Base-by-base conservation (phyloP, 2,797 vertebrate species). In the Syngnathus rostellatus region DNA sequence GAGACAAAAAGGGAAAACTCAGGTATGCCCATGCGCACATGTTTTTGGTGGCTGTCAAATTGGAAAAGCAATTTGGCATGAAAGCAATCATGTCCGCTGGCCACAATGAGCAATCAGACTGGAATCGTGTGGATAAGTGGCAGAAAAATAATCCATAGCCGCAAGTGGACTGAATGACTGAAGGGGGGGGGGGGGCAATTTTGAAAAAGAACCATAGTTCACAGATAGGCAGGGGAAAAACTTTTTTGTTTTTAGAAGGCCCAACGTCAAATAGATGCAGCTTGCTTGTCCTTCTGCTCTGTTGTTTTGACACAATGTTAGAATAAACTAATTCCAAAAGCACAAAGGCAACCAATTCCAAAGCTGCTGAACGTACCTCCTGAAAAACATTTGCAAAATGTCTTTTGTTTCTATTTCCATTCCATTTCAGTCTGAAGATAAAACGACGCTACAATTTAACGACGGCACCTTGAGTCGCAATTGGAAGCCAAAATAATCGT, bases 401-500 rank as follows among this genome's bases (percentile, higher is more conserved):
- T 43, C 8, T 9, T 43, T 43, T 43, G 11, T 43, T 43, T 43
- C 8, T 11, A 43, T 43, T 43, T 43, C 11, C 8, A 43, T 9
- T 72, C 78, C 5, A 41, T 77, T 79, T 68, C 50, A 68, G 31
- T 31, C 3, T 4, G 31, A 31, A 31, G 31, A 31, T 31, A 31
- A 31, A 31, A 31, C 31, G 3, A 31, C 31, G 31, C 31, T 31
- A 31, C 31, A 31, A 63, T 62, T 69, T 74, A 83, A 77, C 76
- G 55, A 51, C 14, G 48, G 59, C 72, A 83, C 78, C 69, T 75
- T 80, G 72, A 73, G 11, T 25, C 6, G 25, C 55, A 74, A 63
- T 61, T 37, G 1, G 77, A 76, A 81, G 70, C 70, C 61, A 66
- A 71, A 73, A 77, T 83, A 71, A 69, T 66, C 62, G 46, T 79